phyloP scores from a whole-genome alignment of 2,797 vertebrate genomes.

The Poecile montanus region DNA sequence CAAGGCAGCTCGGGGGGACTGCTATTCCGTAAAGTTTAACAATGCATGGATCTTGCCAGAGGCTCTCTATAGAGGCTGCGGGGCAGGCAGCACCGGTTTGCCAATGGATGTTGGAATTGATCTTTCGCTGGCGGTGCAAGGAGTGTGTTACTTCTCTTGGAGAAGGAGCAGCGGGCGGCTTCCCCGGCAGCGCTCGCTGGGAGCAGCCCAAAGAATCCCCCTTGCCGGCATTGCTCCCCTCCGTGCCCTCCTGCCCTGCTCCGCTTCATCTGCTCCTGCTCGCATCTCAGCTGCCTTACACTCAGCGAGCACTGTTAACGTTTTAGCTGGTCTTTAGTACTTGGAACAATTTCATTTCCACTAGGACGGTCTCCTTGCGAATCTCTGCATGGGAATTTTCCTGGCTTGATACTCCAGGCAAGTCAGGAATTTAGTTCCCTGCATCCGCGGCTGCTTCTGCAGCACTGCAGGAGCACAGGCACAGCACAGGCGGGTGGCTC shows the following conservation, averaged over 20 bases:
- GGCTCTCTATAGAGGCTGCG: accelerated
- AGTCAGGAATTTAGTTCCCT: background rate
- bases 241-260: background rate
- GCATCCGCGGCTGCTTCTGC: background rate
- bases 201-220: accelerated
- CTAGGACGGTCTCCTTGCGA: background rate
- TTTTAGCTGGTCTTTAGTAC: background rate
- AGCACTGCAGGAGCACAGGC: background rate
- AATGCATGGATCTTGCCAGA: accelerated
- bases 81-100: background rate
- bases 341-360: background rate
- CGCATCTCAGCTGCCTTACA: background rate
- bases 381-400: background rate
- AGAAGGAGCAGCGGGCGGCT: background rate
- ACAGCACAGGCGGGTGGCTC: background rate
- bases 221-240: accelerated
- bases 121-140: background rate
- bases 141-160: background rate
- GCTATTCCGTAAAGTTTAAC: background rate
- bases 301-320: background rate
- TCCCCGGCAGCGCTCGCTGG: background rate
- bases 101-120: accelerated
- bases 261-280: background rate
- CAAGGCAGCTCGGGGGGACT: background rate
- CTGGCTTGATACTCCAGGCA: background rate